These are phyloP conservation scores for Gnathonemus longibarbis DNA, from an alignment of 2,113 vertebrate species.

Conservation along the genomic window DNA sequence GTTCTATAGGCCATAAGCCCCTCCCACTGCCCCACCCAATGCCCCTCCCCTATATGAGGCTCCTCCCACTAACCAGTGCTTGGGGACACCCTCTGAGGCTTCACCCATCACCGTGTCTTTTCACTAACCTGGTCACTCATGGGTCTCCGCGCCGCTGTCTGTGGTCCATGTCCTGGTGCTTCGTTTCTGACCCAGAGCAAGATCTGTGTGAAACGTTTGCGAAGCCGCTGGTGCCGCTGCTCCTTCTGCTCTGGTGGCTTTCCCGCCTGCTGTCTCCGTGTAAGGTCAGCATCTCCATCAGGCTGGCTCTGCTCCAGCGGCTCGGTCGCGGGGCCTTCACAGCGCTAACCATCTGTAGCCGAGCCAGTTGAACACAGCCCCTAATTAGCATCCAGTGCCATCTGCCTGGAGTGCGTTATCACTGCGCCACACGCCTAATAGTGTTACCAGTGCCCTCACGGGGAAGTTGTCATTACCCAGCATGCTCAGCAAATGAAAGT, in stretches of 20 bases:
- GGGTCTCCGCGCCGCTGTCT: neutral
- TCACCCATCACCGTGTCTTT: neutral
- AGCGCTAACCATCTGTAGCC: conserved; percentile 1
- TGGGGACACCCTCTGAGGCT: neutral
- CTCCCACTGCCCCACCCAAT: neutral
- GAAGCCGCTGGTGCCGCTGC: neutral
- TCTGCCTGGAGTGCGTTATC: conserved; percentile 17
- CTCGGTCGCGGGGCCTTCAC: neutral
- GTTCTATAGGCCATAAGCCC: neutral
- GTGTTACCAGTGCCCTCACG: neutral
- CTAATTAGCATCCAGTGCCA: conserved; percentile 17
- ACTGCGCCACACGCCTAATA: neutral
- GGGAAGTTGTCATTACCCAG: conserved; percentile 1
- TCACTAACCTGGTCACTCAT: neutral
- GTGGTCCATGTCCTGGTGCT: neutral
- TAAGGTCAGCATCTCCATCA: conserved; percentile 6
- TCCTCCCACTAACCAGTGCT: neutral
- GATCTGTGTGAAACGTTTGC: neutral
- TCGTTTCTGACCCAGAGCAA: neutral
- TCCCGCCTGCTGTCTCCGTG: neutral
- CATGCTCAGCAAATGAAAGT: conserved; percentile 1
- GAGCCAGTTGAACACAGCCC: conserved; percentile 3
- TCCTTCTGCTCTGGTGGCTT: neutral
- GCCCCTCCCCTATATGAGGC: neutral
- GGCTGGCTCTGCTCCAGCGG: neutral